Base-by-base conservation (phyloP, 2,113 vertebrate species). In the Xiphorhynchus elegans region DNA sequence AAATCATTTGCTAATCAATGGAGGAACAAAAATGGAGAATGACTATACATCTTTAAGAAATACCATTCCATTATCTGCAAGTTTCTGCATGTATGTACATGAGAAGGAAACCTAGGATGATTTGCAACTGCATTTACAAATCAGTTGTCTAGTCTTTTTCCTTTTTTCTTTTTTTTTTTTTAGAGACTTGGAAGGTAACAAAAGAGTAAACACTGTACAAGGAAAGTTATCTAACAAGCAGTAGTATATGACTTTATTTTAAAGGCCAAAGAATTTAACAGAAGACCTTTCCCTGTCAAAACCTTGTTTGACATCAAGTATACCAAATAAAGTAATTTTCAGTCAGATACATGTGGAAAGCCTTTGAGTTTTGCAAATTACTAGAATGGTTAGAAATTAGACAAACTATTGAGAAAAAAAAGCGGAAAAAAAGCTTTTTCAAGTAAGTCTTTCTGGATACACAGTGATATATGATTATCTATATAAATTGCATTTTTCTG, bases 351-450 rank as follows among this genome's bases (percentile, higher is more conserved):
- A 13, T 6, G 10, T 42, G n/a, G 20, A 82, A 42, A 87, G 17
- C 1, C 63, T 81, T 78, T 52, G 12, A 84, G 17, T 81, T 83
- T 56, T 67, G 29, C 12, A 72, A 39, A 53, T 49, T 3, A 26
- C 13, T 60, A 52, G 4, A 84, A 84, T 6, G 72, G 7, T 47
- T 87, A 72, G 25, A 76, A 87, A 67, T 28, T 16, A 46, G 11
- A 37, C 10, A 80, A 17, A 35, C 19, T 80, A 68, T 60, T 78
- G 31, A 62, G 23, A 19, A 68, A 90, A n/a, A 89, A n/a, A 42
- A 13, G 10, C 10, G 10, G 2, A 6, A 0, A 0, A 3, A 28
- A 37, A 7, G 1, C 3, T 1, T 26, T 73, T 90, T 56, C 31
- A 42, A 46, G 8, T 47, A 12, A 85, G 9, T 13, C 11, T 7